Conservation (phyloP, 2,888 invertebrate species). For the Cephonodes hylas region DNA sequence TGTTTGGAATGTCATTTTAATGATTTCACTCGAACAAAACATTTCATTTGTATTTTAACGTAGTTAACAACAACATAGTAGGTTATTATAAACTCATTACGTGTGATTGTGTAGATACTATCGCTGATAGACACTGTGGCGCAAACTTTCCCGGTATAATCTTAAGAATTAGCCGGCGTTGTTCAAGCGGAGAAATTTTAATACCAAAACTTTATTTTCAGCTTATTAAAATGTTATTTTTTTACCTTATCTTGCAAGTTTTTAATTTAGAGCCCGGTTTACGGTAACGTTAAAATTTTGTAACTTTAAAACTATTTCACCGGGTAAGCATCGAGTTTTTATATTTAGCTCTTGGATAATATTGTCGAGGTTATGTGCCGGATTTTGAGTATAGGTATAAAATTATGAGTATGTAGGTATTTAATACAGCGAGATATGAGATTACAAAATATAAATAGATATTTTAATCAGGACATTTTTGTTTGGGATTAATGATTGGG, state of each 20-base stretch:
- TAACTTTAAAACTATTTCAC: slow-evolving; percentile 7
- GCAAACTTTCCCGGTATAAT: slow-evolving; percentile 50
- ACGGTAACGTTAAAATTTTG: slow-evolving; percentile 17
- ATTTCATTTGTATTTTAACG: neutral
- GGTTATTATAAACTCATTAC: neutral
- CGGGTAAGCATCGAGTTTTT: neutral
- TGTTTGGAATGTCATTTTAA: neutral
- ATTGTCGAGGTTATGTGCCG: neutral
- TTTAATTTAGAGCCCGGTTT: slow-evolving; percentile 16
- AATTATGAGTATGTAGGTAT: too few relatives aligned
- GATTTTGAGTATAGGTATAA: too few relatives aligned
- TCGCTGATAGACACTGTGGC: slow-evolving; percentile 24
- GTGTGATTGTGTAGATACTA: neutral
- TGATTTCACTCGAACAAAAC: neutral
- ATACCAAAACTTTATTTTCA: slow-evolving; percentile 51
- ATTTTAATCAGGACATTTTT: too few relatives aligned
- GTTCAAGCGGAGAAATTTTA: slow-evolving; percentile 48
- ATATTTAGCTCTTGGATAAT: neutral
- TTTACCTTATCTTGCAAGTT: slow-evolving; percentile 20
- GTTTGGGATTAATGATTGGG: too few relatives aligned
- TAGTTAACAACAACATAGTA: neutral
- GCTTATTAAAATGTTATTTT: slow-evolving; percentile 45
- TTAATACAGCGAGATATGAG: too few relatives aligned
- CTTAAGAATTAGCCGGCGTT: slow-evolving; percentile 50
- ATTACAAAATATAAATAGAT: too few relatives aligned